A percentile compares a stretch with the other conserved stretches of the same genome.
These are phyloP conservation scores for Tipula helvola DNA, from an alignment of 2,888 invertebrate genomes.

Conservation along the genomic window DNA sequence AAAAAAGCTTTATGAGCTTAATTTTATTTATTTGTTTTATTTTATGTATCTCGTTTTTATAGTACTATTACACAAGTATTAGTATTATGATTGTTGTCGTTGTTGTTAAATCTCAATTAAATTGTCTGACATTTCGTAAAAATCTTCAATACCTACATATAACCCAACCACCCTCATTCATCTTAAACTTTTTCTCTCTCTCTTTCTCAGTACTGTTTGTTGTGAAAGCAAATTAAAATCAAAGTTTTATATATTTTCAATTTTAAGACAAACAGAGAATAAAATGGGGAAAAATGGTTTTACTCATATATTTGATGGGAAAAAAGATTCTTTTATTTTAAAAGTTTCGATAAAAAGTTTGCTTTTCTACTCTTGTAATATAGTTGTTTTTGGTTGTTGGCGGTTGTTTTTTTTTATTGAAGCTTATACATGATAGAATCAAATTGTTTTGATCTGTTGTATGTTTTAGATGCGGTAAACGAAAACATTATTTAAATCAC, in stretches of 20 bases:
- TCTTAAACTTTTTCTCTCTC: not conserved
- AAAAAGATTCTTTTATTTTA: not conserved
- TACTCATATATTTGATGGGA: not conserved
- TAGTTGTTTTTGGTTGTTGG: not conserved
- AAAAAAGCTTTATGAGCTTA: not conserved
- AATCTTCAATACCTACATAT: not conserved
- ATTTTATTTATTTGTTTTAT: not conserved
- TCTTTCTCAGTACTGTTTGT: not conserved
- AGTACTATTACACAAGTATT: not conserved
- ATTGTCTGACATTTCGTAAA: not conserved
- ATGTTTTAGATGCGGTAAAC: not conserved
- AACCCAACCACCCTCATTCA: not conserved
- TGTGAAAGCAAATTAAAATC: not conserved
- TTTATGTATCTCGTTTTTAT: not conserved
- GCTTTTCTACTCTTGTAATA: not conserved
- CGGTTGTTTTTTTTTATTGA: not conserved
- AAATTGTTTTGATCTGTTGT: not conserved
- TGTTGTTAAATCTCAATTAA: not conserved
- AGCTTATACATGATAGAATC: not conserved
- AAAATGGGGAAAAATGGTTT: not conserved
- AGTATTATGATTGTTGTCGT: not conserved
- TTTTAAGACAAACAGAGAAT: not conserved
- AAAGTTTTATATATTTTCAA: not conserved
- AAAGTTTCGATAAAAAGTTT: not conserved
- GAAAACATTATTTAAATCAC: not conserved